phyloP scores from a whole-genome alignment of 2,888 invertebrate species.

The Netelia virgata region DNA sequence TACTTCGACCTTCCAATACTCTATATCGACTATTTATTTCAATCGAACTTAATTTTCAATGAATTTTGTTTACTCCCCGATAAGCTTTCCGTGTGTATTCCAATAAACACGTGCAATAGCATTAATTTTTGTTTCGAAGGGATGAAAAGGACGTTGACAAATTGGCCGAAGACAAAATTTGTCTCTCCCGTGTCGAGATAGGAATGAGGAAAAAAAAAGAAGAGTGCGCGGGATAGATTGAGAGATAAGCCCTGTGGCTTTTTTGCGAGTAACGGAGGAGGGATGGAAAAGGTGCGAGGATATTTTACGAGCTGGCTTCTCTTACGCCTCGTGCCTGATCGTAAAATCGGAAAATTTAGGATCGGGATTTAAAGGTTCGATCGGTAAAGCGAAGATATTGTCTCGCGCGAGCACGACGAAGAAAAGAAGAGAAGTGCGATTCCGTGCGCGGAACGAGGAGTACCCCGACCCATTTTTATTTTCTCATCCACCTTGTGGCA shows the following conservation, averaged over 20 bases:
- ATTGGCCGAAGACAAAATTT: not conserved
- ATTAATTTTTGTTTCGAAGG: not conserved
- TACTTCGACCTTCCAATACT: not conserved
- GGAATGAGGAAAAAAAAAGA: conserved; percentile 33
- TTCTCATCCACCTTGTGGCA: not conserved
- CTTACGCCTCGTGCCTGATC: conserved; percentile 64
- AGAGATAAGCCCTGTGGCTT: conserved; percentile 63
- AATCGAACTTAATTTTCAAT: not conserved
- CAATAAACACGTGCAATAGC: too few species aligned
- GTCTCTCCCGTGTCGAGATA: not conserved
- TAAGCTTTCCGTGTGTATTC: too few species aligned
- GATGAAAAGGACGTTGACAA: conserved; percentile 6
- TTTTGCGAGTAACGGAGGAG: conserved; percentile 12
- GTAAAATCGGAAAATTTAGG: conserved; percentile 77
- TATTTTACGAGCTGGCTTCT: conserved; percentile 78
- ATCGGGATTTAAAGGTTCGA: conserved; percentile 51
- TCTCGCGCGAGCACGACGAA: conserved; percentile 2
- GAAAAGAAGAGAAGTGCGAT: conserved; percentile 6
- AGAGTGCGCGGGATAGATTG: conserved; percentile 58
- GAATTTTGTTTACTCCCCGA: too few species aligned
- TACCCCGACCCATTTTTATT: not conserved
- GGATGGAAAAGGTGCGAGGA: conserved; percentile 39
- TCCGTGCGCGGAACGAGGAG: conserved; percentile 11
- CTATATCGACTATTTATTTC: not conserved
- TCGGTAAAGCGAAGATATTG: conserved; percentile 44